Evolutionary conservation across 2,888 invertebrate genomes (phyloP).

Genomic region (Diloba caeruleocephala): DNA sequence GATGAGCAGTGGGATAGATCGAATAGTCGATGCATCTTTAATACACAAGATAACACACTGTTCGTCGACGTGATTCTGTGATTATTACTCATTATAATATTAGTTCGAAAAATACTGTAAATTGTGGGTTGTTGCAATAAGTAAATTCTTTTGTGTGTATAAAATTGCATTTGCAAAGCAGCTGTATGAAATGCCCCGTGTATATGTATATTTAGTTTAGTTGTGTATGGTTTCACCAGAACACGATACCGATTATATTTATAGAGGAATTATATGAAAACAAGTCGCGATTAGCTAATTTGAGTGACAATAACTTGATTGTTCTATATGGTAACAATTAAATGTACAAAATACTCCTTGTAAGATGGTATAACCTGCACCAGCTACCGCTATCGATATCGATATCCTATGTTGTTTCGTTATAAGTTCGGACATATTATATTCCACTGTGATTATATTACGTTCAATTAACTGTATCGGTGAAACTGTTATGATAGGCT

Average conservation of each 20-base stretch:
- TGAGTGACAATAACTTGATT: conserved; percentile 57
- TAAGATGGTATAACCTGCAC: conserved; percentile 38
- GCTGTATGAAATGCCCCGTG: conserved; percentile 72
- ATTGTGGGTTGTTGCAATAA: conserved; percentile 88
- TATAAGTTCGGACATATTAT: conserved; percentile 44
- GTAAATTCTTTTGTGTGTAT: conserved; percentile 74
- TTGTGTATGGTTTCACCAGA: conserved; percentile 63
- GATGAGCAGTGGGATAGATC: conserved; percentile 2
- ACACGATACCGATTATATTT: conserved; percentile 46
- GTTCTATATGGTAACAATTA: conserved; percentile 52
- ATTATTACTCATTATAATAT: conserved; percentile 69
- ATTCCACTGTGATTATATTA: conserved; percentile 70
- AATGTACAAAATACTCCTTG: conserved; percentile 58
- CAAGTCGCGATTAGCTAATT: conserved; percentile 48
- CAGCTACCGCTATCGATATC: conserved; percentile 10
- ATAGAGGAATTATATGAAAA: conserved; percentile 51
- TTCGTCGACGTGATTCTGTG: conserved; percentile 67
- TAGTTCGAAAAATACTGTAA: conserved; percentile 74
- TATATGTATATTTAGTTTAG: conserved; percentile 74
- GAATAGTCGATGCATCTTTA: conserved; percentile 15
- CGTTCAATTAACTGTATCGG: conserved; percentile 62
- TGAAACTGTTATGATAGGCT: conserved; percentile 66
- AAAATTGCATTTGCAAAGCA: conserved; percentile 74
- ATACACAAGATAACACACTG: conserved; percentile 33
- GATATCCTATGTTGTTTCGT: conserved; percentile 20